Percentiles rank a stretch among this genome's conserved stretches.
phyloP scores from a whole-genome alignment of 2,113 vertebrate species.

The Sminthopsis crassicaudata region DNA sequence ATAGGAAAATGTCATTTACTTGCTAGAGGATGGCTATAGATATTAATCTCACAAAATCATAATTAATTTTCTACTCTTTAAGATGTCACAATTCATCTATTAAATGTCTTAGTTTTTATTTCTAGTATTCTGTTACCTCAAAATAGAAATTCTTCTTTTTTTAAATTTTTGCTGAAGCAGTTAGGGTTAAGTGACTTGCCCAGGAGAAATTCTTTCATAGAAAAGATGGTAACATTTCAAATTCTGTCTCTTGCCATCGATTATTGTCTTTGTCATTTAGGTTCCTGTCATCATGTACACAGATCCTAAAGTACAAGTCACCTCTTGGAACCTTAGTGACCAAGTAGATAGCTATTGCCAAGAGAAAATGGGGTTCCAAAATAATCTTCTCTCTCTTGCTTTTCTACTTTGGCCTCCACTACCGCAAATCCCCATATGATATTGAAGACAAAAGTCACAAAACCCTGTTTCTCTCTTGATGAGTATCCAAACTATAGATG shows the following conservation, averaged over 20 bases:
- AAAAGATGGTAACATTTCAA: conserved; percentile 50
- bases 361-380: background rate
- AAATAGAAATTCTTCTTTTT: conserved; percentile 17
- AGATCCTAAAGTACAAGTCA: background rate
- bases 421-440: background rate
- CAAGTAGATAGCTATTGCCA: conserved; percentile 24
- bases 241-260: conserved; percentile 10
- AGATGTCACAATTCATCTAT: conserved; percentile 41
- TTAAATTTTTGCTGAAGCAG: too few relatives aligned
- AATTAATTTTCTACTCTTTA: conserved; percentile 57
- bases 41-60: conserved; percentile 38
- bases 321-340: conserved; percentile 12
- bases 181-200: too few relatives aligned
- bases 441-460: conserved; percentile 3
- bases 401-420: conserved; percentile 6
- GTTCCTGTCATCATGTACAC: background rate
- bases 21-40: conserved; percentile 46
- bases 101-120: conserved; percentile 46
- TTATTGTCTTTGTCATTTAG: conserved; percentile 38
- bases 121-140: conserved; percentile 17
- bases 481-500: background rate
- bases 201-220: conserved; percentile 16
- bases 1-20: conserved; percentile 19
- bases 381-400: background rate
- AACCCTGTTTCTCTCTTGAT: background rate